Evolutionary conservation across 2,797 vertebrate genomes (phyloP).

Genomic region (Pelodytes ibericus): DNA sequence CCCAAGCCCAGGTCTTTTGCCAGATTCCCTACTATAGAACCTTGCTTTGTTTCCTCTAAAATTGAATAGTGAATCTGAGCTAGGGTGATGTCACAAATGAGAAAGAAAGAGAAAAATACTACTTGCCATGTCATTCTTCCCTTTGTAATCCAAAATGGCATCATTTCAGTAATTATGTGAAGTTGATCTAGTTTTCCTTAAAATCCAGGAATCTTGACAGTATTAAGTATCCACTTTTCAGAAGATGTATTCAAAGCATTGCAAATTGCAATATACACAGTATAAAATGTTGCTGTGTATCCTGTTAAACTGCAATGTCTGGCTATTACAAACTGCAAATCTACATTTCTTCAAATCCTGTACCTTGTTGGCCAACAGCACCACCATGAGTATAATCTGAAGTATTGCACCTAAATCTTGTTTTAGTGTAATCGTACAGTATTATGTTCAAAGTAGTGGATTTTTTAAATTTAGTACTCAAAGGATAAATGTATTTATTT

Average conservation of each 20-base stretch:
- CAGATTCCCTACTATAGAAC: slow-evolving; percentile 57
- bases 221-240: too few species aligned
- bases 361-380: slow-evolving; percentile 25
- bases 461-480: too few species aligned
- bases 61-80: slow-evolving; percentile 54
- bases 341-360: not conserved
- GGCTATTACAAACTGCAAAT: not conserved
- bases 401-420: slow-evolving; percentile 18
- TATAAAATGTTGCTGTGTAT: not conserved
- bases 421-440: too few species aligned
- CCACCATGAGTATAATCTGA: slow-evolving; percentile 14
- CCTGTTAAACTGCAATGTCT: not conserved
- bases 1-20: slow-evolving; percentile 58
- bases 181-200: too few species aligned
- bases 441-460: too few species aligned
- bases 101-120: slow-evolving; percentile 15
- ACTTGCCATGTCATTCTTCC: slow-evolving; percentile 37
- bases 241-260: too few species aligned
- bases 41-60: slow-evolving; percentile 57
- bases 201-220: too few species aligned
- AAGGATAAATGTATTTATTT: too few species aligned
- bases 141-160: too few species aligned
- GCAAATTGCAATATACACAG: too few species aligned
- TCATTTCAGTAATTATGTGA: too few species aligned
- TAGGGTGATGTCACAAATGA: slow-evolving; percentile 4